phyloP scores from a whole-genome alignment of 1,140 invertebrate genomes.

The Araneus ventricosus region DNA sequence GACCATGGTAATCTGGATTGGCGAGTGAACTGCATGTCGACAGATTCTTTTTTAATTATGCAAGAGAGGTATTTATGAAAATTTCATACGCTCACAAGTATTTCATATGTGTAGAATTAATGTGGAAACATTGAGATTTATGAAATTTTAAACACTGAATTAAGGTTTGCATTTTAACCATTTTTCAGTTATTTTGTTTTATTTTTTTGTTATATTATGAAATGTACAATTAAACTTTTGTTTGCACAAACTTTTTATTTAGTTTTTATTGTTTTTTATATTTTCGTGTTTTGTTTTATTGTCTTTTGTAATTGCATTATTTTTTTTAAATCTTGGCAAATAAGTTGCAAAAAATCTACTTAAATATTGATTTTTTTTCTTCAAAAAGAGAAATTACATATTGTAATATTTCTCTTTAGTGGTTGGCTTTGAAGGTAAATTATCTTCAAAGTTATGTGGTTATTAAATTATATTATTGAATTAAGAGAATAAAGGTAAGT shows the following conservation, averaged over 20 bases:
- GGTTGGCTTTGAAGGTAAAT: background rate
- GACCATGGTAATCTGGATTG: conserved; percentile 96
- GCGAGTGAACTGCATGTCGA: conserved; percentile 97
- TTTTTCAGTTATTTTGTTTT: background rate
- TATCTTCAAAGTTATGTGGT: background rate
- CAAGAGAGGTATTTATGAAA: conserved; percentile 80
- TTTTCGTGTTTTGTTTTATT: no score
- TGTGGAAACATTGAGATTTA: background rate
- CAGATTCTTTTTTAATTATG: conserved; percentile 81
- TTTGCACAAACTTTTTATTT: no score
- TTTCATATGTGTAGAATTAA: background rate
- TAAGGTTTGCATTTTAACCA: background rate
- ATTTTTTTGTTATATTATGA: background rate
- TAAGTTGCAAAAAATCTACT: no score
- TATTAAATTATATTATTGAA: background rate
- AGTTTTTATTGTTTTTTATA: no score
- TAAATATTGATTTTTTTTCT: no score
- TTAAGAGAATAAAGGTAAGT: background rate
- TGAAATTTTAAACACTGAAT: background rate
- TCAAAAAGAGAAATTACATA: no score
- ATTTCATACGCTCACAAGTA: background rate
- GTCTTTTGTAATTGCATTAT: no score
- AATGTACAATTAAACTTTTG: no score
- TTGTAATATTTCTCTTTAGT: background rate
- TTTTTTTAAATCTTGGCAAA: no score